A percentile compares a stretch with the other conserved stretches of the same genome.
phyloP scores from a whole-genome alignment of 92 coral and sea anemone genomes.

The Epizoanthus fatuus region DNA sequence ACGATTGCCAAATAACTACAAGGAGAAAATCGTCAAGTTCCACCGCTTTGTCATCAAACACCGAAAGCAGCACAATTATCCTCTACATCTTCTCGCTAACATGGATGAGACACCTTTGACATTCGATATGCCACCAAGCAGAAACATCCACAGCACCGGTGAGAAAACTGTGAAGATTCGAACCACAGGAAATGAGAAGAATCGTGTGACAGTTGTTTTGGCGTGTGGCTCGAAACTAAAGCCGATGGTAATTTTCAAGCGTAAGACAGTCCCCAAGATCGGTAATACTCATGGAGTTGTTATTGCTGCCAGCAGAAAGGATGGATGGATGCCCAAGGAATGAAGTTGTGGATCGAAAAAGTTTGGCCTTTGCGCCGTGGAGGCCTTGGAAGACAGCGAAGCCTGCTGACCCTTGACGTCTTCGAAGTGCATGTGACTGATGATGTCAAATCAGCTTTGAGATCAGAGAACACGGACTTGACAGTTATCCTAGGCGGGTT shows the following conservation, averaged over 20 bases:
- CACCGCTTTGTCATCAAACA: slow-evolving; percentile 23
- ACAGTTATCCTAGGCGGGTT: too few relatives aligned
- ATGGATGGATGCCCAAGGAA: slow-evolving; percentile 52
- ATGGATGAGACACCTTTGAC: slow-evolving; percentile 68
- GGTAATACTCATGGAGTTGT: slow-evolving; percentile 37
- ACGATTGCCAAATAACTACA: slow-evolving; percentile 19
- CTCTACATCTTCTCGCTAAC: slow-evolving; percentile 52
- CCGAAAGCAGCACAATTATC: slow-evolving; percentile 28
- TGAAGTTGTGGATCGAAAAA: slow-evolving; percentile 43
- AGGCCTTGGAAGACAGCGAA: neutral
- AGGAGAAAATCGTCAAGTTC: slow-evolving; percentile 41
- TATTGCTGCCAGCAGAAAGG: slow-evolving; percentile 48
- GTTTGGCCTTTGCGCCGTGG: neutral
- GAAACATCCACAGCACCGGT: slow-evolving; percentile 53
- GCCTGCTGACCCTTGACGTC: neutral
- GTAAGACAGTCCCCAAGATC: slow-evolving; percentile 47
- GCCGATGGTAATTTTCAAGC: slow-evolving; percentile 64
- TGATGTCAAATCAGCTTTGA: neutral
- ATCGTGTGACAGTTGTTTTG: slow-evolving; percentile 63
- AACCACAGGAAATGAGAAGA: slow-evolving; percentile 67
- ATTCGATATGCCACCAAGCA: slow-evolving; percentile 63
- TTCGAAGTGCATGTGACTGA: neutral
- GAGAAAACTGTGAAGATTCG: slow-evolving; percentile 50
- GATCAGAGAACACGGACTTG: neutral
- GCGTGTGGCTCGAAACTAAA: slow-evolving; percentile 61